Evolutionary conservation across 2,113 vertebrate genomes (phyloP).

Genomic region (Myiozetetes cayanensis): DNA sequence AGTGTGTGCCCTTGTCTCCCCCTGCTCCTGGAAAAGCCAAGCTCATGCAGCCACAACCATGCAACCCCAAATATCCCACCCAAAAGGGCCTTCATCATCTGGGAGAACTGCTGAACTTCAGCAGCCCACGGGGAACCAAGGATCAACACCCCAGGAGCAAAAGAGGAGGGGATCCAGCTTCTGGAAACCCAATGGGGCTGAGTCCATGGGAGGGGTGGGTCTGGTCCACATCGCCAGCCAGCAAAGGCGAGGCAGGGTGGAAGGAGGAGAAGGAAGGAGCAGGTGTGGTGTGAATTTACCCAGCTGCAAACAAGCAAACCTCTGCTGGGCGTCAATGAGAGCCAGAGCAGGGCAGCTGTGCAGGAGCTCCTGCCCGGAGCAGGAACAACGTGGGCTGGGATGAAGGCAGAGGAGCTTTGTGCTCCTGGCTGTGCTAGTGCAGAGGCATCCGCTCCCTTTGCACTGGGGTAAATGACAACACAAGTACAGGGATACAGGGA

Average conservation of each 20-base stretch:
- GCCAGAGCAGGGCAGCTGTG: neutral
- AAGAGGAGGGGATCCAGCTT: neutral
- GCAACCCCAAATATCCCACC: neutral
- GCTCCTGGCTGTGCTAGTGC: neutral
- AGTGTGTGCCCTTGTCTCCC: neutral
- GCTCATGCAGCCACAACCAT: neutral
- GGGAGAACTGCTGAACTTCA: neutral
- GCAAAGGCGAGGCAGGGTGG: neutral
- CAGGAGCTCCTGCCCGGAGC: neutral
- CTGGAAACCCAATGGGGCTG: neutral
- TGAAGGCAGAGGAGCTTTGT: neutral
- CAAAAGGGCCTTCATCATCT: neutral
- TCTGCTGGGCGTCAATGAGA: neutral
- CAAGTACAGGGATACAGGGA: neutral
- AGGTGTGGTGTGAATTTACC: neutral
- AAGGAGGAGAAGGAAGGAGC: neutral
- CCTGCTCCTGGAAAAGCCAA: neutral
- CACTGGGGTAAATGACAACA: neutral
- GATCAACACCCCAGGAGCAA: neutral
- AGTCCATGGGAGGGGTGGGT: neutral
- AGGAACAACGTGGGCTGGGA: neutral
- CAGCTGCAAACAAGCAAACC: neutral
- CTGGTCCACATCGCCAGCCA: accelerated
- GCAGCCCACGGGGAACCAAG: neutral
- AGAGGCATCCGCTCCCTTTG: neutral